A percentile compares a stretch with the other conserved stretches of the same genome.
phyloP scores from a whole-genome alignment of 1,140 invertebrate genomes.

The Planococcus citri region DNA sequence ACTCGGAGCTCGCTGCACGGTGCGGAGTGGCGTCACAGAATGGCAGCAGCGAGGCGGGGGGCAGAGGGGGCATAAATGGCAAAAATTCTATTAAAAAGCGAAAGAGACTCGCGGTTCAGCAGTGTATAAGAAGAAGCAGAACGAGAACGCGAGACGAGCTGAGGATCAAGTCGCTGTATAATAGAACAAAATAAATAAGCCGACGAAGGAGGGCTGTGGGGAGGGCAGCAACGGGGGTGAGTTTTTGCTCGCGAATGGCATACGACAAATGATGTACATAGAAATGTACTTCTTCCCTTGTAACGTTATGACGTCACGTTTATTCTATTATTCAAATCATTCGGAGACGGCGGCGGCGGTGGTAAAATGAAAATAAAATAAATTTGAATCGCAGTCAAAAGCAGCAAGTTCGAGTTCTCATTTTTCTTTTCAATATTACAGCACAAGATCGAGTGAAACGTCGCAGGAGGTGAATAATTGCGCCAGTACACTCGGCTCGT shows the following conservation, averaged over 20 bases:
- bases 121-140: too few species aligned
- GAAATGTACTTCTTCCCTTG: constrained; percentile 10
- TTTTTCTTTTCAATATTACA: not conserved
- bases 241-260: not conserved
- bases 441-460: not conserved
- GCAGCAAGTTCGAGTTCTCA: not conserved
- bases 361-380: constrained; percentile 5
- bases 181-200: too few species aligned
- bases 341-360: not conserved
- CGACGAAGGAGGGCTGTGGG: not conserved
- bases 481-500: too few species aligned
- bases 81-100: too few species aligned
- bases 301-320: constrained; percentile 13
- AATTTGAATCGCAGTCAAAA: constrained; percentile 8
- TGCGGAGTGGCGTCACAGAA: too few species aligned
- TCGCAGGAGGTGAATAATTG: too few species aligned
- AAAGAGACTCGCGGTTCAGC: too few species aligned
- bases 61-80: too few species aligned
- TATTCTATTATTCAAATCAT: constrained; percentile 14
- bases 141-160: too few species aligned
- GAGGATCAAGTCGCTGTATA: too few species aligned
- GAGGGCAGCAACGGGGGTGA: not conserved
- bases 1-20: too few species aligned
- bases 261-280: constrained; percentile 13
- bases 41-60: too few species aligned